Evolutionary conservation across 2,797 vertebrate species (phyloP).

Genomic region (Phrynocephalus forsythii): DNA sequence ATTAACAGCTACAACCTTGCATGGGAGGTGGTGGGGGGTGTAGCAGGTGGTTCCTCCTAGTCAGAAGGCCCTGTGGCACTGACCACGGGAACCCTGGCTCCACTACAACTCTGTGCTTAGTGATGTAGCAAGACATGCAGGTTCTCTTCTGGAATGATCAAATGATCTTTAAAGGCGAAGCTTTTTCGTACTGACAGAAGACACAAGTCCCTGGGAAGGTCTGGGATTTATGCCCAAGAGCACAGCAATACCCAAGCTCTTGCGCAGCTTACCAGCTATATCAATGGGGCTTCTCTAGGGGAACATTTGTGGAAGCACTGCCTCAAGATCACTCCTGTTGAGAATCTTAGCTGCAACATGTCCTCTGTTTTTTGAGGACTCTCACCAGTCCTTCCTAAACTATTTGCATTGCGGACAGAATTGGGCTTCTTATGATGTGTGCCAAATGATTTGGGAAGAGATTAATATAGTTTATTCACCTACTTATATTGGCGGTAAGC

Average conservation of each 20-base stretch:
- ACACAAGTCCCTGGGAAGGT: not conserved
- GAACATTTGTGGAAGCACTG: not conserved
- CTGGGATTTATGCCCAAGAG: not conserved
- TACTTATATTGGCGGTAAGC: not conserved
- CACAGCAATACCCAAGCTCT: not conserved
- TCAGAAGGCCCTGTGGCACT: not conserved
- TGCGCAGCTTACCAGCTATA: not conserved
- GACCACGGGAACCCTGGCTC: not conserved
- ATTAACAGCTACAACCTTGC: no score
- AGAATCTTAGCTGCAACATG: not conserved
- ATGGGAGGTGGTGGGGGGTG: no score
- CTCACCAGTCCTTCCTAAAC: not conserved
- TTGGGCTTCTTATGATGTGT: not conserved
- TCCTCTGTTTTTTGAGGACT: not conserved
- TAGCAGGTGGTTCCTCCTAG: not conserved
- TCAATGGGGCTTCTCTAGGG: not conserved
- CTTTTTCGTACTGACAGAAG: not conserved
- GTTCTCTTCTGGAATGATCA: not conserved
- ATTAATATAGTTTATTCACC: not conserved
- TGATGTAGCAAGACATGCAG: not conserved
- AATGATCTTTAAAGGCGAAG: not conserved
- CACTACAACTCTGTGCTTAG: not conserved
- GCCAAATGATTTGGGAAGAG: not conserved
- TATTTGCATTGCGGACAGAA: not conserved
- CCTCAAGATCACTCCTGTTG: not conserved